Percentiles rank a stretch among this genome's conserved stretches.
Evolutionary conservation across 2,113 vertebrate species (phyloP).

Genomic region (Chinchilla lanigera): DNA sequence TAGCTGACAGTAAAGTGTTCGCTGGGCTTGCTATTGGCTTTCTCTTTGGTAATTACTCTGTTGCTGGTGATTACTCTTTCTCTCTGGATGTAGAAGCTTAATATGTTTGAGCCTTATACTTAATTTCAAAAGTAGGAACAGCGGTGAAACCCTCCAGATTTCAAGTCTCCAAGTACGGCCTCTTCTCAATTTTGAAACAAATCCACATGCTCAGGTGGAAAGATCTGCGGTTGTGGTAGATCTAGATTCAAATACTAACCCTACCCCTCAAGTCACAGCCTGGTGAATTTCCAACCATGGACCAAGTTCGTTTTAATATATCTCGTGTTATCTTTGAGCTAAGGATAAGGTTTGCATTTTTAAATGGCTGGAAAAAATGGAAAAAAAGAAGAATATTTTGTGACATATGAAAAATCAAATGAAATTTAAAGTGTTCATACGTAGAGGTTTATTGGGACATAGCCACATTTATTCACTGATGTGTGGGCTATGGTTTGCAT

Average conservation of each 20-base stretch:
- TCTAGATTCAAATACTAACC: neutral
- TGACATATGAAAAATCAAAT: neutral
- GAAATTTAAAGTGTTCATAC: neutral
- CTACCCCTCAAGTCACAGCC: neutral
- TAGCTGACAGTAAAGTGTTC: slow-evolving; percentile 74
- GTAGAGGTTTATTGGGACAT: neutral
- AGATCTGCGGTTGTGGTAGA: neutral
- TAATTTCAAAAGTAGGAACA: slow-evolving; percentile 74
- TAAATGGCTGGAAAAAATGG: neutral
- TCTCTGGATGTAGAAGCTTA: slow-evolving; percentile 74
- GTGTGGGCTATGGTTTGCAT: neutral
- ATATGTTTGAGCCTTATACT: slow-evolving; percentile 60
- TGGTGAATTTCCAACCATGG: neutral
- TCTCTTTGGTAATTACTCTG: slow-evolving; percentile 76
- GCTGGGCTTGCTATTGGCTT: slow-evolving; percentile 56
- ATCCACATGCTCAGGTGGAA: neutral
- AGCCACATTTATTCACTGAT: neutral
- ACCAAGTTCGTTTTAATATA: neutral
- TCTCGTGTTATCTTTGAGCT: neutral
- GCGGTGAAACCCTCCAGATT: slow-evolving; percentile 53
- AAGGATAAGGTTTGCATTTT: neutral
- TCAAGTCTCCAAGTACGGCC: slow-evolving; percentile 57
- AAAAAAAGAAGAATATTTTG: neutral
- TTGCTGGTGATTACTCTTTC: slow-evolving; percentile 73
- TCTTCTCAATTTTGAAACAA: slow-evolving; percentile 68